These are phyloP conservation scores for Labeo calbasu DNA, from an alignment of 2,797 vertebrate genomes.

Conservation along the genomic window DNA sequence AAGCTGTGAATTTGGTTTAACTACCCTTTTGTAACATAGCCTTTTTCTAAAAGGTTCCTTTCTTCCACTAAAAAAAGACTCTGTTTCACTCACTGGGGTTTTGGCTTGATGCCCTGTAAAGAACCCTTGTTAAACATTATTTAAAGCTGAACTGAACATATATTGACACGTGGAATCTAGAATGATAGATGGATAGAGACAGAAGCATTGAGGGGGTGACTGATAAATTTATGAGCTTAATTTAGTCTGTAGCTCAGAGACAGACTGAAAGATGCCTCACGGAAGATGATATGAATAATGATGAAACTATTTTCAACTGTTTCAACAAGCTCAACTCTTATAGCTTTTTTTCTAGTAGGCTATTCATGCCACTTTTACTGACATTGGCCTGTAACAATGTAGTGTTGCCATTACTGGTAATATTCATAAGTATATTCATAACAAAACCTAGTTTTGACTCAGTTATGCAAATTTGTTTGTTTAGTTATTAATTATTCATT, in stretches of 20 bases:
- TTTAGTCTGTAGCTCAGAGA: conserved; percentile 19
- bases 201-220: conserved; percentile 23
- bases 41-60: neutral
- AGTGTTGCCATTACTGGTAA: neutral
- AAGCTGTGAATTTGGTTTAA: neutral
- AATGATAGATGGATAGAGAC: conserved; percentile 1
- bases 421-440: neutral
- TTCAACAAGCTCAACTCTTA: neutral
- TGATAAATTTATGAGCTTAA: neutral
- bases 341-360: neutral
- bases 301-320: neutral
- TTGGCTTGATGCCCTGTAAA: neutral
- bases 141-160: neutral
- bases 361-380: neutral
- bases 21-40: neutral
- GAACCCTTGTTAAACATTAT: neutral
- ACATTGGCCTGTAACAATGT: neutral
- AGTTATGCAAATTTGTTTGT: neutral
- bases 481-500: neutral
- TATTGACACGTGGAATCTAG: neutral
- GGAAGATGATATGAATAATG: neutral
- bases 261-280: neutral
- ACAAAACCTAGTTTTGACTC: neutral
- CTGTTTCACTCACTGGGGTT: neutral
- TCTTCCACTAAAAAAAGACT: neutral